phyloP scores from a whole-genome alignment of 2,113 vertebrate genomes.

The Cygnus atratus region DNA sequence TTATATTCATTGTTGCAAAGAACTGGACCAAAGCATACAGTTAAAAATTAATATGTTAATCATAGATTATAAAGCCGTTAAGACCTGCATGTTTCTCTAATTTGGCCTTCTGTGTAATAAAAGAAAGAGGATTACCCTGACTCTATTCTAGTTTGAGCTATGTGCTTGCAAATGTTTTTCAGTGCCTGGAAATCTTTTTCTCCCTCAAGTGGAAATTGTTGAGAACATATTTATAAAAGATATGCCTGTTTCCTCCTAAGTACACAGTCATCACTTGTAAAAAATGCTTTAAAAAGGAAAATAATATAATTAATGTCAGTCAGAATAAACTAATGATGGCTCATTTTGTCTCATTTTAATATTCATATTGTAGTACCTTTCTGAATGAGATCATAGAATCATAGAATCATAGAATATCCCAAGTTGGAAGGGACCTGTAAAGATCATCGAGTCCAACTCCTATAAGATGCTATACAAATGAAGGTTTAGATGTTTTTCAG shows the following conservation, averaged over 20 bases:
- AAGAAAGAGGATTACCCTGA: slow-evolving; percentile 16
- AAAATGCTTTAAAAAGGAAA: background rate
- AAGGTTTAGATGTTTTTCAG: background rate
- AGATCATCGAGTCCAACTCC: too few species aligned
- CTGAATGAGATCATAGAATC: background rate
- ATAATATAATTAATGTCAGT: background rate
- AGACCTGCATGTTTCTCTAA: slow-evolving; percentile 19
- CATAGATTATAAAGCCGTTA: slow-evolving; percentile 5
- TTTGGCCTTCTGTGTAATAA: slow-evolving; percentile 6
- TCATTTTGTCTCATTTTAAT: background rate
- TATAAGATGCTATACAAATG: background rate
- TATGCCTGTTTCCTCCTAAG: background rate
- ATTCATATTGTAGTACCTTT: background rate
- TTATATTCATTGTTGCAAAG: background rate
- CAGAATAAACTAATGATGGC: background rate
- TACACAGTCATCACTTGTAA: background rate
- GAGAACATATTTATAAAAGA: background rate
- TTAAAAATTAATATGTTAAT: slow-evolving; percentile 38
- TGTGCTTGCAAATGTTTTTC: slow-evolving; percentile 2
- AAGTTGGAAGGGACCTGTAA: too few species aligned
- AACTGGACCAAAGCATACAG: background rate
- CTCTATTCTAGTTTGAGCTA: background rate
- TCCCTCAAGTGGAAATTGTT: background rate
- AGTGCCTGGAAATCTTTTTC: background rate
- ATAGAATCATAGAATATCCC: too few species aligned